Evolutionary conservation across 1,140 invertebrate species (phyloP).

Genomic region (Dreissena polymorpha): DNA sequence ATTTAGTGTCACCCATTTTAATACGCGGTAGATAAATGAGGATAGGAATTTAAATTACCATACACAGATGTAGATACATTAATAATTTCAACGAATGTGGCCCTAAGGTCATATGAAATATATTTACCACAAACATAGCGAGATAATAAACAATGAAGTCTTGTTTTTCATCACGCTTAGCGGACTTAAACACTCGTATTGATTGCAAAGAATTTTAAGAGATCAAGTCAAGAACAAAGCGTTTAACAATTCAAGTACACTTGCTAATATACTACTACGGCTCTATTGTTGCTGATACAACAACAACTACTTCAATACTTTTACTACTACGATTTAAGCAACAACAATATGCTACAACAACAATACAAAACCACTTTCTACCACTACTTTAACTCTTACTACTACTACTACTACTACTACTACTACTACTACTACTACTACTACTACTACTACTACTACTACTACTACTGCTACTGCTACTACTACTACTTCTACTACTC

Average conservation of each 20-base stretch:
- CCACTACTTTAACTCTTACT: neutral
- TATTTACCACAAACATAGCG: neutral
- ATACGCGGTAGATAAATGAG: neutral
- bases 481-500: too few species aligned
- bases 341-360: neutral
- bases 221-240: too few species aligned
- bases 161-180: too few species aligned
- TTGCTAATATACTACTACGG: too few species aligned
- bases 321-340: neutral
- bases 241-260: too few species aligned
- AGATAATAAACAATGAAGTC: too few species aligned
- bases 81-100: conserved; percentile 1
- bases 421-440: neutral
- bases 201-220: too few species aligned
- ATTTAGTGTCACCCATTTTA: conserved; percentile 27
- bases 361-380: neutral
- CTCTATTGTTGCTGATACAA: neutral
- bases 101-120: neutral
- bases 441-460: neutral
- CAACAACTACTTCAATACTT: neutral
- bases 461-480: too few species aligned
- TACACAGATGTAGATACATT: neutral
- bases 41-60: conserved; percentile 1
- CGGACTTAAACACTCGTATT: neutral
- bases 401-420: conserved; percentile 37